A percentile compares a stretch with the other conserved stretches of the same genome.
phyloP scores from a whole-genome alignment of 2,797 vertebrate species.

The Alectoris magna region DNA sequence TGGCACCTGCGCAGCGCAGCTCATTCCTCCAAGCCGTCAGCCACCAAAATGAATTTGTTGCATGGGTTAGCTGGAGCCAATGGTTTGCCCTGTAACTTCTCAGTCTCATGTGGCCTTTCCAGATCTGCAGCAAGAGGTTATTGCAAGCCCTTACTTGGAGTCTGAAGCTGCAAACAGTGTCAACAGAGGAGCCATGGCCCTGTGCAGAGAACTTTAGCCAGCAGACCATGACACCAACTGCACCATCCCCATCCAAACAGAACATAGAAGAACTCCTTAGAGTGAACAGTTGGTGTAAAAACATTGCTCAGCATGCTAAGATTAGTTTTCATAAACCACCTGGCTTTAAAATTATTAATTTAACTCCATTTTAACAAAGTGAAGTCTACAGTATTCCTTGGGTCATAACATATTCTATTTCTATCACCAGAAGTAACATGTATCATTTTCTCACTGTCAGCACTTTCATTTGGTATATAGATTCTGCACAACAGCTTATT shows the following conservation, averaged over 20 bases:
- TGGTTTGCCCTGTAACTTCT: neutral
- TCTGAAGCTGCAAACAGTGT: neutral
- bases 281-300: neutral
- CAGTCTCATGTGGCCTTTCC: neutral
- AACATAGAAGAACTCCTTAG: neutral
- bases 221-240: neutral
- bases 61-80: neutral
- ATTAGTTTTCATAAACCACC: neutral
- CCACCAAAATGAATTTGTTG: accelerated
- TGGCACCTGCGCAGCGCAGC: accelerated
- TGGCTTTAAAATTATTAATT: neutral
- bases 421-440: neutral
- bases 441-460: neutral
- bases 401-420: neutral
- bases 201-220: neutral
- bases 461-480: neutral
- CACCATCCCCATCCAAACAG: neutral
- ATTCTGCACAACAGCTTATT: neutral
- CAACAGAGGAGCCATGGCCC: neutral
- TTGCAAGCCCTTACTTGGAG: neutral
- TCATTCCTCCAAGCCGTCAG: neutral
- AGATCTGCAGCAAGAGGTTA: neutral
- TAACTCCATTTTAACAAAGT: neutral
- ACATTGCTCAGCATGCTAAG: neutral
- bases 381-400: neutral